These are phyloP conservation scores for Drosophila repletoides DNA, from an alignment of 1,140 invertebrate genomes.

Conservation along the genomic window DNA sequence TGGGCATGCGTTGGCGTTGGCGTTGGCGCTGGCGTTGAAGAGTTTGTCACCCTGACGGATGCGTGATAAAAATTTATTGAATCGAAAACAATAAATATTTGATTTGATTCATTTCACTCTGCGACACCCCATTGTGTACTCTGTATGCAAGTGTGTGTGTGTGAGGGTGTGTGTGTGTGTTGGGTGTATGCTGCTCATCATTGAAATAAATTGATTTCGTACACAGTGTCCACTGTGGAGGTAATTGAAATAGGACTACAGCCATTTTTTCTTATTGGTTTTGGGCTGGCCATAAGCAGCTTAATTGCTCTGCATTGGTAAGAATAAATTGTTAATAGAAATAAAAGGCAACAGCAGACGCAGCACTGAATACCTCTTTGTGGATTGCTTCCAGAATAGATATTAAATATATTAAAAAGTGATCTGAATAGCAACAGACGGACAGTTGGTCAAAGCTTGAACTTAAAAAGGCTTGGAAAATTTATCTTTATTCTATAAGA, in stretches of 20 bases:
- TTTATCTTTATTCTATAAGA: too few relatives aligned
- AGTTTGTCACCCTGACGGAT: conserved; percentile 49
- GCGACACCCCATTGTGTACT: conserved; percentile 2
- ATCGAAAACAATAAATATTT: conserved; percentile 81
- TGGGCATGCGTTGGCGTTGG: conserved; percentile 42
- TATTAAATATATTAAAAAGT: too few relatives aligned
- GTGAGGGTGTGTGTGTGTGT: background rate
- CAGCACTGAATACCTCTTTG: too few relatives aligned
- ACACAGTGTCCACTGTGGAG: conserved; percentile 40
- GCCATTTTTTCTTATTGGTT: conserved; percentile 41
- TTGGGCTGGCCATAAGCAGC: background rate
- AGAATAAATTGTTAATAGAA: conserved; percentile 11
- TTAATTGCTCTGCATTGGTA: background rate
- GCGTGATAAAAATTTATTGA: conserved; percentile 80
- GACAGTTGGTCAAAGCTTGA: too few relatives aligned
- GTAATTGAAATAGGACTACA: conserved; percentile 75
- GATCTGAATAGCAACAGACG: too few relatives aligned
- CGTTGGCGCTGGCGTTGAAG: conserved; percentile 30
- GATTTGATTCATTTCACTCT: conserved; percentile 74
- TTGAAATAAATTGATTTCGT: conserved; percentile 63
- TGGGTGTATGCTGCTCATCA: conserved; percentile 46
- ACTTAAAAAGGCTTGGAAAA: too few relatives aligned
- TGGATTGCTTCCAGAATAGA: too few relatives aligned
- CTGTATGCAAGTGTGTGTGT: background rate
- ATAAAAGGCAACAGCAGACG: too few relatives aligned